phyloP scores from a whole-genome alignment of 2,888 invertebrate species.

The Drosophila anomelani region DNA sequence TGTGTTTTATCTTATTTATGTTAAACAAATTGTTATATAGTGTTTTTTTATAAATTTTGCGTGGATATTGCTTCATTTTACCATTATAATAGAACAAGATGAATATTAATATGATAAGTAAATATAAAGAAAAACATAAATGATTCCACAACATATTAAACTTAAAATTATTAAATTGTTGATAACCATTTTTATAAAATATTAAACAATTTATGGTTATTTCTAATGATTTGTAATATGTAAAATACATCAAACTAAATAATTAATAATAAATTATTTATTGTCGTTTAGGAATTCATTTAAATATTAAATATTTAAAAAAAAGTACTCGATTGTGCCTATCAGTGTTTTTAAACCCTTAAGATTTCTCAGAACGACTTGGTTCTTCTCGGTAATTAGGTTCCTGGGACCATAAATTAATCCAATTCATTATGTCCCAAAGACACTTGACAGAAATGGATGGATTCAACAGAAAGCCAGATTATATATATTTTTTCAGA shows the following conservation, averaged over 20 bases:
- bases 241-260: too few species aligned
- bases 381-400: not conserved
- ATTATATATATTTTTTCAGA: not conserved
- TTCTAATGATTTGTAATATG: too few species aligned
- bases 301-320: not conserved
- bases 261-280: too few species aligned
- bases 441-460: conserved; percentile 10
- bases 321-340: not conserved
- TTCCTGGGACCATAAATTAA: not conserved
- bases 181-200: too few species aligned
- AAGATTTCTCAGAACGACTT: not conserved
- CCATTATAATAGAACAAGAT: not conserved
- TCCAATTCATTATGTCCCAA: not conserved
- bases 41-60: not conserved
- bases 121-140: not conserved
- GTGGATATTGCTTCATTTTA: not conserved
- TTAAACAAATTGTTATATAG: too few species aligned
- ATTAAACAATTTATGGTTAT: too few species aligned
- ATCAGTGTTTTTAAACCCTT: not conserved
- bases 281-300: too few species aligned
- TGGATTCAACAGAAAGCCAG: conserved; percentile 1
- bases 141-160: too few species aligned
- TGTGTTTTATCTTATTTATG: too few species aligned
- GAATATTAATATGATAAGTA: not conserved
- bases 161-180: too few species aligned